A percentile compares a stretch with the other conserved stretches of the same genome.
These are phyloP conservation scores for Mus minutoides DNA, from an alignment of 2,797 vertebrate species.

Conservation along the genomic window DNA sequence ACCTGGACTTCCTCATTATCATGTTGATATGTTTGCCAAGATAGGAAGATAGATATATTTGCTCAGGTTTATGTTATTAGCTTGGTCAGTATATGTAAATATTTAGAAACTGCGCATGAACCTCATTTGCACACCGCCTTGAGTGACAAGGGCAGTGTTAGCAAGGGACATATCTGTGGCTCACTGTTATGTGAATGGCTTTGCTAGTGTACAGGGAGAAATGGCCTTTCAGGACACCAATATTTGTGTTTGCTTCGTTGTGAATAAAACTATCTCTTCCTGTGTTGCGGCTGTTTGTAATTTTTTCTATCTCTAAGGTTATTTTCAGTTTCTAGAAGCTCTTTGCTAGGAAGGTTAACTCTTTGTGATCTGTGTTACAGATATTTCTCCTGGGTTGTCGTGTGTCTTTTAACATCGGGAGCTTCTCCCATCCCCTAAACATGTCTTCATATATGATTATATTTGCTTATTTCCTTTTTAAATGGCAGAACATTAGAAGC, in stretches of 20 bases:
- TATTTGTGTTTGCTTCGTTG: neutral
- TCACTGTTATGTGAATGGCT: neutral
- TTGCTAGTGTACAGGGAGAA: neutral
- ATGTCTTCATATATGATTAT: slow-evolving; percentile 1
- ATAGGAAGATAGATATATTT: neutral
- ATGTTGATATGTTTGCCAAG: neutral
- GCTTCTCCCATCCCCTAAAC: neutral
- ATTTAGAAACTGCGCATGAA: neutral
- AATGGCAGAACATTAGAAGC: neutral
- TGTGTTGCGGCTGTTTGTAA: neutral
- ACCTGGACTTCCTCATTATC: neutral
- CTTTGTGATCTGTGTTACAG: neutral
- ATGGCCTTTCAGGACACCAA: neutral
- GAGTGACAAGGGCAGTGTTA: neutral
- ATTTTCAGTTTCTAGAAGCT: neutral
- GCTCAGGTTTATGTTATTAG: neutral
- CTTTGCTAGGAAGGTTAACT: neutral
- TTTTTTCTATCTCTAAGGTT: neutral
- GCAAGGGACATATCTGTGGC: neutral
- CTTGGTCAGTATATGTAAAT: neutral
- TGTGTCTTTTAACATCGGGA: slow-evolving; percentile 29
- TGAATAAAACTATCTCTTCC: neutral
- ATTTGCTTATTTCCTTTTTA: neutral
- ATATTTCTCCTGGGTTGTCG: neutral
- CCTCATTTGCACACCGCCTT: neutral